These are phyloP conservation scores for Drosophila funebris DNA, from an alignment of 1,140 invertebrate genomes.

Conservation along the genomic window DNA sequence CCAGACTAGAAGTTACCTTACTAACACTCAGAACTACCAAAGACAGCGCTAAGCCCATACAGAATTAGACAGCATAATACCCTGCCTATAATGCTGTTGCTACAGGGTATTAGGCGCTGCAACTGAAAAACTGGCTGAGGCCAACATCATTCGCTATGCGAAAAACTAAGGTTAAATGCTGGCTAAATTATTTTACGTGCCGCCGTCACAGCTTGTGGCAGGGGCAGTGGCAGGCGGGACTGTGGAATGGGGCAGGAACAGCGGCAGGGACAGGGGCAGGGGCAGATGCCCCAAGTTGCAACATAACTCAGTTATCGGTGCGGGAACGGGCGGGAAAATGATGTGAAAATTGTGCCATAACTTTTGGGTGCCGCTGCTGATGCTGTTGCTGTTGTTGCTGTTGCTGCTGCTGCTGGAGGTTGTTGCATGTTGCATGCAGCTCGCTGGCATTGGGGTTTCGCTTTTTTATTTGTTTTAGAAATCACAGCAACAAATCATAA, in stretches of 20 bases:
- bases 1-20: no score
- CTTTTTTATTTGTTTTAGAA: slow-evolving; percentile 77
- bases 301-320: slow-evolving; percentile 66
- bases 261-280: not conserved
- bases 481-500: slow-evolving; percentile 81
- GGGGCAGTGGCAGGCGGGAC: not conserved
- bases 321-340: slow-evolving; percentile 60
- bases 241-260: no score
- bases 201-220: slow-evolving; percentile 14
- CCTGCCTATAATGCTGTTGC: not conserved
- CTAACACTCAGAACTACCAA: no score
- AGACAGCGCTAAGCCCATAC: no score
- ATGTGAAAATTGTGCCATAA: slow-evolving; percentile 83
- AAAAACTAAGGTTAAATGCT: slow-evolving; percentile 81
- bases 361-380: slow-evolving; percentile 63
- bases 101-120: slow-evolving; percentile 15
- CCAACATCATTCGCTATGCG: slow-evolving; percentile 36
- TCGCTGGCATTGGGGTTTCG: slow-evolving; percentile 58
- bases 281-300: slow-evolving; percentile 20
- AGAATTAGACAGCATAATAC: no score
- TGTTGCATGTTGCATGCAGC: slow-evolving; percentile 36
- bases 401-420: slow-evolving; percentile 37
- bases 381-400: slow-evolving; percentile 31
- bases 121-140: slow-evolving; percentile 9
- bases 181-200: slow-evolving; percentile 84